These are phyloP conservation scores for Urocyon cinereoargenteus DNA, from an alignment of 2,797 vertebrate species.

Conservation along the genomic window DNA sequence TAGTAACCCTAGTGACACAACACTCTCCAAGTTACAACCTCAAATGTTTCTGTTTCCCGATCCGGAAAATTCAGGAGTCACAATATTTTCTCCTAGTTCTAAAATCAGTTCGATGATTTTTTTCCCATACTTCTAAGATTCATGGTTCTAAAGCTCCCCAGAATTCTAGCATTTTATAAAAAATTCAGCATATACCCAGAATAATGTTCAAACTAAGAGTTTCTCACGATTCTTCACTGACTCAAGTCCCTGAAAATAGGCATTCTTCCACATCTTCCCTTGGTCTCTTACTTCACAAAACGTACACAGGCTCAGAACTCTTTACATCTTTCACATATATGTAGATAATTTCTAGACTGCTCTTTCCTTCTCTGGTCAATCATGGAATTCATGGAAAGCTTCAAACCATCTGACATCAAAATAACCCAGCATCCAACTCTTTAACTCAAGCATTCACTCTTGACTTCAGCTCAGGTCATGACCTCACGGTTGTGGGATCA, in stretches of 20 bases:
- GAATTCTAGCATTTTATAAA: constrained; percentile 17
- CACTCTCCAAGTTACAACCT: neutral
- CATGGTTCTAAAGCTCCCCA: neutral
- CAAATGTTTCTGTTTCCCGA: neutral
- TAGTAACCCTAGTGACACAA: neutral
- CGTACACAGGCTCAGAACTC: neutral
- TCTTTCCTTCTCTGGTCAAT: neutral
- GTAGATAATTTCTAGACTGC: neutral
- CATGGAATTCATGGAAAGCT: constrained; percentile 22
- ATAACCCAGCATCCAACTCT: neutral
- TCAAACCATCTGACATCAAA: neutral
- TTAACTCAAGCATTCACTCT: neutral
- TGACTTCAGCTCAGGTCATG: neutral
- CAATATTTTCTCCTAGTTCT: neutral
- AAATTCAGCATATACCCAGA: neutral
- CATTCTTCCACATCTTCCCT: neutral
- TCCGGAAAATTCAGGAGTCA: neutral
- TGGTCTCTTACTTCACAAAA: neutral
- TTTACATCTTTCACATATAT: neutral
- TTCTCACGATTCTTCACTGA: neutral
- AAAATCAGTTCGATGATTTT: neutral
- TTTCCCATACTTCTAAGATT: neutral
- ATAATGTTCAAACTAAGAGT: neutral
- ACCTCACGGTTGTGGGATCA: neutral
- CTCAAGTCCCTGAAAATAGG: neutral